These are phyloP conservation scores for Hipposideros armiger DNA, from an alignment of 2,113 vertebrate genomes.

Conservation along the genomic window DNA sequence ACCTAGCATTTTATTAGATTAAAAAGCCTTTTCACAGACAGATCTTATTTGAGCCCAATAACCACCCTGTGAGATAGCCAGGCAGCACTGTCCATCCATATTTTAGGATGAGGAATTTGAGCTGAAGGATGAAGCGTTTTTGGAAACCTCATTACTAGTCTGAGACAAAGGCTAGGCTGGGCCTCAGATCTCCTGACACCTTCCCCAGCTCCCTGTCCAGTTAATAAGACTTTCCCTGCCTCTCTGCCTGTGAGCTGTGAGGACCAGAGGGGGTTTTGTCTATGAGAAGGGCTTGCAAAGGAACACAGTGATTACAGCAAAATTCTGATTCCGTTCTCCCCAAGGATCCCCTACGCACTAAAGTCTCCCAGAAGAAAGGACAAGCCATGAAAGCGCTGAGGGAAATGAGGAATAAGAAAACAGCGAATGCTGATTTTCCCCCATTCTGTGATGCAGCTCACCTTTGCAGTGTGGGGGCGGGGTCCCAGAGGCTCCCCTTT, in stretches of 20 bases:
- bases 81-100: too few species aligned
- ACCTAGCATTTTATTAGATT: not conserved
- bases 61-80: not conserved
- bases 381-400: not conserved
- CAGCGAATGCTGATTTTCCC: not conserved
- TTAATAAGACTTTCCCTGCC: too few species aligned
- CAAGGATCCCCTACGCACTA: not conserved
- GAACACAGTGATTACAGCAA: not conserved
- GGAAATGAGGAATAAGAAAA: not conserved
- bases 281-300: not conserved
- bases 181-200: not conserved
- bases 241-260: fast-evolving
- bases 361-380: not conserved
- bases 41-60: not conserved
- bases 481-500: not conserved
- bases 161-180: not conserved
- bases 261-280: not conserved
- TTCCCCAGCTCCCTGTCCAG: not conserved
- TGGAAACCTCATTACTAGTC: not conserved
- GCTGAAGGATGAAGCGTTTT: not conserved
- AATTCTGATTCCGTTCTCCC: not conserved
- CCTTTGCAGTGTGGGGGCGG: not conserved
- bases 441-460: not conserved
- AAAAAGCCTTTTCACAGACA: not conserved
- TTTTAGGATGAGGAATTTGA: not conserved